Percentiles rank a stretch among this genome's conserved stretches.
phyloP scores from a whole-genome alignment of 2,797 vertebrate genomes.

The Gymnothorax reevesii region DNA sequence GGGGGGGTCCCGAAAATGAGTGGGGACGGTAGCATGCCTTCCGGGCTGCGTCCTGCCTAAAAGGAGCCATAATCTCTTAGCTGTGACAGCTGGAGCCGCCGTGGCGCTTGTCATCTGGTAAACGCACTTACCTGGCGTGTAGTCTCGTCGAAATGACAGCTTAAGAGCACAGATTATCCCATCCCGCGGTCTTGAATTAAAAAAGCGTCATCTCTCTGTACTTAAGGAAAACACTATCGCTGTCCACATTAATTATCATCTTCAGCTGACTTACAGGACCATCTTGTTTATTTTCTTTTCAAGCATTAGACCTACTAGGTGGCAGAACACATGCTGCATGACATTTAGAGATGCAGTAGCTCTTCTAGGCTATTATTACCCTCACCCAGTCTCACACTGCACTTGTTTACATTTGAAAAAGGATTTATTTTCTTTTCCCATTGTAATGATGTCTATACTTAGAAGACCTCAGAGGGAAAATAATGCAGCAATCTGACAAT shows the following conservation, averaged over 20 bases:
- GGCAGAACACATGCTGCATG: not conserved
- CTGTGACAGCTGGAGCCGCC: not conserved
- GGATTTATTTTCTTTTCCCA: not conserved
- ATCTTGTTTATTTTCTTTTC: not conserved
- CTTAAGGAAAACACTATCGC: constrained; percentile 18
- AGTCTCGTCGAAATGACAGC: not conserved
- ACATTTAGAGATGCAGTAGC: not conserved
- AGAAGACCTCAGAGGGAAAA: not conserved
- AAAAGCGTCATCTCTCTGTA: not conserved
- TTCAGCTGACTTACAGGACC: not conserved
- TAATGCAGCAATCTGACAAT: constrained; percentile 7
- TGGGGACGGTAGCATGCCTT: not conserved
- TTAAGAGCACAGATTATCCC: constrained; percentile 10
- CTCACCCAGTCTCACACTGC: not conserved
- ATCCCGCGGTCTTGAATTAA: constrained; percentile 11
- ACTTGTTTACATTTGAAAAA: constrained; percentile 14
- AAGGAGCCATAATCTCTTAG: constrained; percentile 14
- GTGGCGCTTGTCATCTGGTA: not conserved
- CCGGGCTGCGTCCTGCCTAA: not conserved
- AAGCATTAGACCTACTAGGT: not conserved
- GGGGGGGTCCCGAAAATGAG: not conserved
- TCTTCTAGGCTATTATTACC: constrained; percentile 3
- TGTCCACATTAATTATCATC: constrained; percentile 26
- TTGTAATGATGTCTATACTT: constrained; percentile 4
- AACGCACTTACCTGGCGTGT: constrained; percentile 5